Percentiles rank a stretch among this genome's conserved stretches.
Evolutionary conservation across 2,888 invertebrate genomes (phyloP).

Genomic region (Meteorus cinctellus): DNA sequence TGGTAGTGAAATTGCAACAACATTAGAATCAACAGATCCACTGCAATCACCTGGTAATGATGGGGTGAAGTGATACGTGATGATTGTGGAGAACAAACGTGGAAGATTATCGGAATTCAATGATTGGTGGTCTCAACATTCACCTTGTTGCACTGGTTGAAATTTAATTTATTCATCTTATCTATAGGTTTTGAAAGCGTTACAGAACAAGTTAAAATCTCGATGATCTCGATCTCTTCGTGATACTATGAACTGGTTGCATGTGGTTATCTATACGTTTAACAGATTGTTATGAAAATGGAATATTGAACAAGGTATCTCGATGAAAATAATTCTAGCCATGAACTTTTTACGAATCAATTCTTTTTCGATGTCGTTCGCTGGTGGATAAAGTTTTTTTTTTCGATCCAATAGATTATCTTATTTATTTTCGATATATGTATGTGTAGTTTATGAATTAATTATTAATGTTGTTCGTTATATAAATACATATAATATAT

Average conservation of each 20-base stretch:
- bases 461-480: constrained; percentile 70
- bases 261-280: too few relatives aligned
- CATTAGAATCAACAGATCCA: constrained; percentile 54
- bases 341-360: constrained; percentile 18
- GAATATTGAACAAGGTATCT: too few relatives aligned
- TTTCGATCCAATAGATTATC: constrained; percentile 59
- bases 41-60: constrained; percentile 65
- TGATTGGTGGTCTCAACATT: constrained; percentile 65
- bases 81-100: constrained; percentile 58
- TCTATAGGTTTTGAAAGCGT: constrained; percentile 25
- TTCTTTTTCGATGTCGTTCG: not conserved
- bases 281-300: too few relatives aligned
- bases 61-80: constrained; percentile 69
- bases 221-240: too few relatives aligned
- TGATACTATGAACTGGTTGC: too few relatives aligned
- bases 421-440: constrained; percentile 69
- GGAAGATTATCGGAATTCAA: constrained; percentile 58
- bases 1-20: constrained; percentile 50
- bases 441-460: constrained; percentile 63
- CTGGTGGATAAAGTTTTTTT: constrained; percentile 9
- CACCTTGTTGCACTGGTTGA: constrained; percentile 66
- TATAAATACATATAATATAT: constrained; percentile 46
- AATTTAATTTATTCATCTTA: constrained; percentile 21
- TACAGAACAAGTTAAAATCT: too few relatives aligned
- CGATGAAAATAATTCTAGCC: constrained; percentile 5